Evolutionary conservation across 2,113 vertebrate species (phyloP).

Genomic region (Pedionomus torquatus): DNA sequence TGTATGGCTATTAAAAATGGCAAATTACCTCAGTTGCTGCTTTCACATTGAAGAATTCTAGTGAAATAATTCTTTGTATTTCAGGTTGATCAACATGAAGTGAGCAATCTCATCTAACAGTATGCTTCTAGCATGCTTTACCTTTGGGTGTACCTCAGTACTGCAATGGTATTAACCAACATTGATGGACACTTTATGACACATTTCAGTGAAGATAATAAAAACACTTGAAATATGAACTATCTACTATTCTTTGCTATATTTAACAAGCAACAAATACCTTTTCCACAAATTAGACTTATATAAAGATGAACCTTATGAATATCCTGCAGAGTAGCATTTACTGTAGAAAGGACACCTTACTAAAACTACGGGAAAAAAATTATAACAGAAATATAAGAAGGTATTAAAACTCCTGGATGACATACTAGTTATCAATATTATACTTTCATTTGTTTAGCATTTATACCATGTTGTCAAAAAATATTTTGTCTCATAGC

Average conservation of each 20-base stretch:
- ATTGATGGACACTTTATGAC: conserved; percentile 12
- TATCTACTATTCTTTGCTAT: background rate
- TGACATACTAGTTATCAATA: background rate
- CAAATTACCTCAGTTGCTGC: background rate
- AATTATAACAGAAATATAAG: background rate
- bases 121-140: conserved; percentile 13
- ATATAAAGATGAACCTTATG: background rate
- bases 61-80: background rate
- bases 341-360: background rate
- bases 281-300: background rate
- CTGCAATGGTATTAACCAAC: conserved; percentile 10
- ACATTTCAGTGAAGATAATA: background rate
- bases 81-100: background rate
- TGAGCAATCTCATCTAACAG: conserved; percentile 9
- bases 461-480: background rate
- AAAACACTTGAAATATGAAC: background rate
- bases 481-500: background rate
- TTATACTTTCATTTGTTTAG: background rate
- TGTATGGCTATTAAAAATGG: background rate
- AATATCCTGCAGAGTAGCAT: background rate
- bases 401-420: background rate
- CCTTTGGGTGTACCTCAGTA: background rate
- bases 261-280: background rate
- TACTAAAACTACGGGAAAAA: background rate
- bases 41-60: background rate